Evolutionary conservation across 1,140 invertebrate genomes (phyloP), one percentile per base, ranked within the genome.

Genomic region (Lepidurus packardi): DNA sequence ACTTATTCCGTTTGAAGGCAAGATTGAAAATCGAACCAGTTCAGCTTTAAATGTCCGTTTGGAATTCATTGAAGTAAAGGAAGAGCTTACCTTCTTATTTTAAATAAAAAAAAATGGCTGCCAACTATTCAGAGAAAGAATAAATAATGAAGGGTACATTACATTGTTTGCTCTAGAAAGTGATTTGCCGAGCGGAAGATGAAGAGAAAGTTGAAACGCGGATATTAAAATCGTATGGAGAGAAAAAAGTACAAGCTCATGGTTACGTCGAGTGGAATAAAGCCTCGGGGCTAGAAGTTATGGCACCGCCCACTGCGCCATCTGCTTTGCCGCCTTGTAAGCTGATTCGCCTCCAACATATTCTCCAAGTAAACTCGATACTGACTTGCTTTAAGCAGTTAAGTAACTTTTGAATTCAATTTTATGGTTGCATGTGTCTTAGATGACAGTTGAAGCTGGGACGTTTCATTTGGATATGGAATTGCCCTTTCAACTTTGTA

Each of bases 401-500:
- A 47, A 47, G 10, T 11, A 47, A 47, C 16, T 47, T 47, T 10
- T 11, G 9, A 47, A 47, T 11, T 47, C 5, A 47, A 47, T 47
- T 47, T 1, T 7, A 47, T 47, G 13, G 6, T 65, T 65, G 1
- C 0, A 34, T 34, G 1, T 34, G 4, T 21, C 16, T 65, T 65
- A 65, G 53, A 65, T 65, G 53, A 65, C 53, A 21, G 53, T 65
- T 0, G 53, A 65, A 65, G 53, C 53, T 65, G 53, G 53, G 21
- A 65, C 53, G 10, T 65, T 65, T 65, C 53, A 65, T 16, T 16
- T 65, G 53, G 53, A 65, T 65, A 65, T 65, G 53, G 53, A 65
- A 65, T 21, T 65, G 7, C 53, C 53, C 21, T 65, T 65, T 21
- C 16, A 65, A 16, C 21, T 65, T n/a, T 65, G 53, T 21, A 65